Evolutionary conservation across 2,888 invertebrate genomes (phyloP).

Genomic region (Nomada hirtipes): DNA sequence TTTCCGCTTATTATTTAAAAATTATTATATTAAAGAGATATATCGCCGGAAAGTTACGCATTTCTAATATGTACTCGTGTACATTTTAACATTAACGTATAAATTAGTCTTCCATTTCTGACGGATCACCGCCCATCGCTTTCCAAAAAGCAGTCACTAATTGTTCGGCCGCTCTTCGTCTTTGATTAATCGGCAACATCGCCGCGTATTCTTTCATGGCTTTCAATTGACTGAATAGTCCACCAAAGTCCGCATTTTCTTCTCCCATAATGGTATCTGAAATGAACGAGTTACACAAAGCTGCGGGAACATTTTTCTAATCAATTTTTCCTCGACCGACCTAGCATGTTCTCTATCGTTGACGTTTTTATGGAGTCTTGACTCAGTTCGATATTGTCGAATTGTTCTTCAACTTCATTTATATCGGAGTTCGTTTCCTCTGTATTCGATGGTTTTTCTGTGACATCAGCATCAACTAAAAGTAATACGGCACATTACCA

Average conservation of each 20-base stretch:
- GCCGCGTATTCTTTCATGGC: conserved; percentile 89
- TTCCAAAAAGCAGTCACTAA: conserved; percentile 91
- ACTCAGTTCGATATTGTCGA: conserved; percentile 76
- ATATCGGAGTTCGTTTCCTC: conserved; percentile 68
- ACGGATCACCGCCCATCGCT: conserved; percentile 90
- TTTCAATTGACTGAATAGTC: conserved; percentile 88
- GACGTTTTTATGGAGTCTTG: conserved; percentile 73
- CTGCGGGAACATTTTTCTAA: conserved; percentile 1
- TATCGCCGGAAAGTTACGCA: conserved; percentile 6
- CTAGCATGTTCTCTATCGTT: conserved; percentile 79
- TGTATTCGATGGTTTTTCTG: conserved; percentile 59
- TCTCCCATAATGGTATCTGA: conserved; percentile 81
- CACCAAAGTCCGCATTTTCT: conserved; percentile 86
- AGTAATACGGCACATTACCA: background rate
- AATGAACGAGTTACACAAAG: background rate
- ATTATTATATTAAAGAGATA: conserved; percentile 24
- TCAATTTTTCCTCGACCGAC: conserved; percentile 63
- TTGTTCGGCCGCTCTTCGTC: conserved; percentile 90
- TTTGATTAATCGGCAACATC: conserved; percentile 87
- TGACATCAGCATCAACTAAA: background rate
- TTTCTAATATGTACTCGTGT: conserved; percentile 1
- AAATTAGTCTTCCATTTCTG: conserved; percentile 86
- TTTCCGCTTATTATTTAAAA: background rate
- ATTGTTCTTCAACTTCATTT: conserved; percentile 76
- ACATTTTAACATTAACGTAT: conserved; percentile 5